Base-by-base conservation (phyloP, 2,113 vertebrate species). In the Mastomys natalensis region DNA sequence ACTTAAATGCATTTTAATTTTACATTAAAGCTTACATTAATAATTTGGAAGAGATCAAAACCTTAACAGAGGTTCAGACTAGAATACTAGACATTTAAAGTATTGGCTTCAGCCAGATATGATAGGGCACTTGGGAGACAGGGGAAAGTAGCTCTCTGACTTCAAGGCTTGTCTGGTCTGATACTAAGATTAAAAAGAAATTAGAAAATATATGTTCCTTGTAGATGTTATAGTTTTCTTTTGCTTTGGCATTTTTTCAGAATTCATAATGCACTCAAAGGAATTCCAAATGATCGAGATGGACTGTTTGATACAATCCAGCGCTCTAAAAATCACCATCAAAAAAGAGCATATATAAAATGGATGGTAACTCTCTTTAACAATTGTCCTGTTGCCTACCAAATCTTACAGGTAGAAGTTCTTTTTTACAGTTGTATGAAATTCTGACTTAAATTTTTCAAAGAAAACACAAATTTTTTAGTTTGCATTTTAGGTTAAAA, bases 321-420 rank as follows among this genome's bases (percentile, higher is more conserved):
- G 97, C 99, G 99, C 97, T 99, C 99, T 7, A 99, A 99, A 98
- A 99, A 99, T 98, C 99, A 99, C 99, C 99, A 99, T 97, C 99
- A 99, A 98, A 99, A 99, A 98, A 99, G 99, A 97, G 99, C 99
- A 96, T 99, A 99, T 98, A 99, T 99, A 98, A 99, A 99, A 98
- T 99, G 99, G 98, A 99, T 99, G 99, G 99, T 99, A 96, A 99
- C 99, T 82, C 99, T 99, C 85, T 99, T 99, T 97, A 99, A 99
- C 98, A 99, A 99, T 98, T 99, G 99, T 98, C 99, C 99, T 95
- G 99, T 99, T 97, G 99, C 99, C 82, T 99, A 99, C 98, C 99
- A 99, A 98, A 99, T 99, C 96, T 98, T 99, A 51, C 99, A 99
- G 99, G 99, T 99, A 98, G 12, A 31, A 66, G 64, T 66, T 66